These are phyloP conservation scores for Gnathonemus echidnorhynchus DNA, from an alignment of 2,113 vertebrate genomes.

Conservation along the genomic window DNA sequence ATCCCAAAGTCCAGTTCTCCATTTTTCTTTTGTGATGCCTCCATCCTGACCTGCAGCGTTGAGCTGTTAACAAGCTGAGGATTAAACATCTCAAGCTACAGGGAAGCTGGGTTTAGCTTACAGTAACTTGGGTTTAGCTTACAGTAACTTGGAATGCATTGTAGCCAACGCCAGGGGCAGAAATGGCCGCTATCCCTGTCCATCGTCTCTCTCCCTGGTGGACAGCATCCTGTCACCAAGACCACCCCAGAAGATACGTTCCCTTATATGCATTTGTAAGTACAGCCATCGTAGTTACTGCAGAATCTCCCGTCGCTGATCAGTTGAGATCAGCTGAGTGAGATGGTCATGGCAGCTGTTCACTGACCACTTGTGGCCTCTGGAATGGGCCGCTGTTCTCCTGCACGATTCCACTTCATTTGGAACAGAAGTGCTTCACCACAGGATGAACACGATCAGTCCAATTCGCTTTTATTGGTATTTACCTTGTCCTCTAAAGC, in stretches of 20 bases:
- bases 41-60: neutral
- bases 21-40: neutral
- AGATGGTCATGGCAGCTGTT: neutral
- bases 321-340: neutral
- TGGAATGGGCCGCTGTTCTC: neutral
- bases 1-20: neutral
- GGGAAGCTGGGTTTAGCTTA: neutral
- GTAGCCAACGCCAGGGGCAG: neutral
- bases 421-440: neutral
- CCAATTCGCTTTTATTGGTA: neutral
- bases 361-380: neutral
- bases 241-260: neutral
- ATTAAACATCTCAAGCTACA: neutral
- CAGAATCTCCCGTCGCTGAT: neutral
- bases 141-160: neutral
- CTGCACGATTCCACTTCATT: neutral
- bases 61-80: neutral
- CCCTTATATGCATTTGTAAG: neutral
- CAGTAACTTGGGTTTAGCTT: neutral
- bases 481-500: neutral
- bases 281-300: neutral
- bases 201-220: neutral
- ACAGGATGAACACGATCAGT: neutral
- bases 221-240: neutral
- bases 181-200: neutral